These are phyloP conservation scores for Boloria euphrosyne DNA, from an alignment of 2,888 invertebrate genomes.

Conservation along the genomic window DNA sequence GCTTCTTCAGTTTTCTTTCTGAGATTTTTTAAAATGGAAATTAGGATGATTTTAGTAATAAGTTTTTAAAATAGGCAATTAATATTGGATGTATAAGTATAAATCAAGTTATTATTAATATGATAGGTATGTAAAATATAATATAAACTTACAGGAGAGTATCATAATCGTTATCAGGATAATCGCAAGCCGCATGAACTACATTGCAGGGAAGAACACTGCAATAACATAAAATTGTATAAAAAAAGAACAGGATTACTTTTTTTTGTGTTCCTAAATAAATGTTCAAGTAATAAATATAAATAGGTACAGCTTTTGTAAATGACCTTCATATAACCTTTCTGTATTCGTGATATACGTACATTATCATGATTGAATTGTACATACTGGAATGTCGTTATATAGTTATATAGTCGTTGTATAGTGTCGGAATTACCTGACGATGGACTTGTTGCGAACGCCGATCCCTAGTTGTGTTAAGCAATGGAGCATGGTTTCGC, in stretches of 20 bases:
- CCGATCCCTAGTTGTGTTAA: conserved; percentile 88
- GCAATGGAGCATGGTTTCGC: conserved; percentile 88
- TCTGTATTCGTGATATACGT: neutral
- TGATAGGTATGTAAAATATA: conserved; percentile 5
- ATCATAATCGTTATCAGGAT: conserved; percentile 59
- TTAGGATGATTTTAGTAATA: conserved; percentile 1
- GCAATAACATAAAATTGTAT: conserved; percentile 41
- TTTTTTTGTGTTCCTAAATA: neutral
- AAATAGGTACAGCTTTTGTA: neutral
- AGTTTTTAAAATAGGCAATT: neutral
- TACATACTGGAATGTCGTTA: conserved; percentile 8
- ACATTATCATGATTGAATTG: neutral
- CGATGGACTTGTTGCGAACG: conserved; percentile 85
- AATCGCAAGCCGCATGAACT: conserved; percentile 70
- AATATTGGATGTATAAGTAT: neutral
- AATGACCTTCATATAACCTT: neutral
- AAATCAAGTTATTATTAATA: neutral
- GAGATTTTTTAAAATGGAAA: neutral
- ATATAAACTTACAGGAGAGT: conserved; percentile 61
- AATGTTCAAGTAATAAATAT: neutral
- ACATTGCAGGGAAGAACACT: conserved; percentile 85
- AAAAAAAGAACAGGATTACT: neutral
- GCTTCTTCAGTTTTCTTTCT: conserved; percentile 78
- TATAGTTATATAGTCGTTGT: neutral
- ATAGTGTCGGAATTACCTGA: conserved; percentile 78